Percentiles rank a stretch among this genome's conserved stretches.
These are phyloP conservation scores for Triops longicaudatus DNA, from an alignment of 1,140 invertebrate genomes.

Conservation along the genomic window DNA sequence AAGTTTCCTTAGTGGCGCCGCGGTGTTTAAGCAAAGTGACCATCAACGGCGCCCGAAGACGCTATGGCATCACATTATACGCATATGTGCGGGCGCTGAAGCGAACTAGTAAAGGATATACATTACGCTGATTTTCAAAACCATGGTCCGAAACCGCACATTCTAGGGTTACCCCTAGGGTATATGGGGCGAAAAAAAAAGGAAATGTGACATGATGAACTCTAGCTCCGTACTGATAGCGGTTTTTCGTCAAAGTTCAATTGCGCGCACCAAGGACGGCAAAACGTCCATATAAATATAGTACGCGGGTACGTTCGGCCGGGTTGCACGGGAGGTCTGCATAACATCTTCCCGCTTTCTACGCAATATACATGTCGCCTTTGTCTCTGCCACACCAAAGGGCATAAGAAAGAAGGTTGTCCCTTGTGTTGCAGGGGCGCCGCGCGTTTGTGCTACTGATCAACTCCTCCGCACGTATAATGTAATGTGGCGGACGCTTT, in stretches of 20 bases:
- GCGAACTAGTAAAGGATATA: background rate
- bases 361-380: background rate
- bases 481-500: slow-evolving; percentile 11
- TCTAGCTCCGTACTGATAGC: too few relatives aligned
- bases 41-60: background rate
- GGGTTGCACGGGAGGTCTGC: background rate
- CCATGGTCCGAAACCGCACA: background rate
- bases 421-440: background rate
- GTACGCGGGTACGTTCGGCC: too few relatives aligned
- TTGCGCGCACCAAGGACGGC: background rate
- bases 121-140: background rate
- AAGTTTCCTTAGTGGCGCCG: slow-evolving; percentile 10
- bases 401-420: background rate
- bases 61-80: slow-evolving; percentile 8
- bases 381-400: background rate
- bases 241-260: background rate
- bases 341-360: background rate
- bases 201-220: slow-evolving; percentile 15
- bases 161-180: slow-evolving; percentile 1
- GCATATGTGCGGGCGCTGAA: slow-evolving; percentile 13
- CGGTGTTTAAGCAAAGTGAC: slow-evolving; percentile 14
- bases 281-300: background rate
- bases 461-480: background rate
- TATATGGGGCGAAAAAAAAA: background rate
- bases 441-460: background rate